Conservation (phyloP, 2,888 invertebrate species). For the Meteorus colon region DNA sequence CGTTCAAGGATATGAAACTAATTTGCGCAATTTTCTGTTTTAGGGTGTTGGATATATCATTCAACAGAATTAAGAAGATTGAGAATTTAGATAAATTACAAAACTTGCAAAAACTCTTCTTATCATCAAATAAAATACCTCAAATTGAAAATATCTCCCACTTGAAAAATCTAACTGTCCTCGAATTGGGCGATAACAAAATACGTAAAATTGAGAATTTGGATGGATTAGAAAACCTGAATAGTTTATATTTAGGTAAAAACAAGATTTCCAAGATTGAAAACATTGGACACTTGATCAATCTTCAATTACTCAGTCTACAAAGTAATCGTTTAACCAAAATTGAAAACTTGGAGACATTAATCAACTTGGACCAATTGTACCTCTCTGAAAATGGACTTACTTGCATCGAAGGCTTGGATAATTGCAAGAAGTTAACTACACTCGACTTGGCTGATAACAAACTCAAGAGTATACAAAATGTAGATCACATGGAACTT, state of each 20-base stretch:
- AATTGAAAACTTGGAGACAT: slow-evolving; percentile 87
- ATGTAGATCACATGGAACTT: slow-evolving; percentile 83
- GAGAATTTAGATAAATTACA: slow-evolving; percentile 84
- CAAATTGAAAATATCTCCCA: slow-evolving; percentile 91
- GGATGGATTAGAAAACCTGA: slow-evolving; percentile 82
- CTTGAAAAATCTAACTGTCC: slow-evolving; percentile 84
- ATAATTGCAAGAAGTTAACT: slow-evolving; percentile 80
- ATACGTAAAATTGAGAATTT: slow-evolving; percentile 93
- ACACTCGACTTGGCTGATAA: slow-evolving; percentile 95
- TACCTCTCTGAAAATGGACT: slow-evolving; percentile 97
- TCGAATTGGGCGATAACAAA: slow-evolving; percentile 97
- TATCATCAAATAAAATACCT: slow-evolving; percentile 91
- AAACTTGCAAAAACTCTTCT: slow-evolving; percentile 87
- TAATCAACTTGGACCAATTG: slow-evolving; percentile 86
- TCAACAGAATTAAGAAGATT: slow-evolving; percentile 93
- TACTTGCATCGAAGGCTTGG: slow-evolving; percentile 84
- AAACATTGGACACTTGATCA: slow-evolving; percentile 83
- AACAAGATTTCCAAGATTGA: slow-evolving; percentile 94
- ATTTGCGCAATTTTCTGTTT: slow-evolving; percentile 61
- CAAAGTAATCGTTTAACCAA: slow-evolving; percentile 92
- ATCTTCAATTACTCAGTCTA: slow-evolving; percentile 87
- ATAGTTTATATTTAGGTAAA: slow-evolving; percentile 91
- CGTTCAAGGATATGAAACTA: not conserved
- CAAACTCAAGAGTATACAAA: slow-evolving; percentile 85
- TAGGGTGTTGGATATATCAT: slow-evolving; percentile 94